phyloP scores from a whole-genome alignment of 2,888 invertebrate species.

The Pheosia tremula region DNA sequence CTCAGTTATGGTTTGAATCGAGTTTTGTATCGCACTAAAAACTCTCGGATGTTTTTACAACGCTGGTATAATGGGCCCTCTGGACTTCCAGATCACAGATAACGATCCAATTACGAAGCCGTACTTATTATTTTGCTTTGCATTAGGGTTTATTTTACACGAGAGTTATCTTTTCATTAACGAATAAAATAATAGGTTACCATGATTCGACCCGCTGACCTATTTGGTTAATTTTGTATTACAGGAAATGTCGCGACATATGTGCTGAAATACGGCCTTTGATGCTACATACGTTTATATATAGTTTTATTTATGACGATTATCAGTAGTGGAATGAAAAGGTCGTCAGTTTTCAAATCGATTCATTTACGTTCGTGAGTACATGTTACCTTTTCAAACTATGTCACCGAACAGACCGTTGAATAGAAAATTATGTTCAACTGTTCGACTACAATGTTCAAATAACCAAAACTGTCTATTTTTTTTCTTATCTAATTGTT shows the following conservation, averaged over 20 bases:
- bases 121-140: neutral
- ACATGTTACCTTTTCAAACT: no score
- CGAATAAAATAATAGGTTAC: slow-evolving; percentile 27
- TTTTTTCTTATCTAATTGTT: no score
- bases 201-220: slow-evolving; percentile 7
- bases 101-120: neutral
- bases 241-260: slow-evolving; percentile 29
- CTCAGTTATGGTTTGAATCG: neutral
- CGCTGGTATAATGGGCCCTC: slow-evolving; percentile 11
- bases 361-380: no score
- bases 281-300: slow-evolving; percentile 18
- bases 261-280: slow-evolving; percentile 31
- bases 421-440: no score
- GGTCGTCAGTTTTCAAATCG: no score
- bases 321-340: neutral
- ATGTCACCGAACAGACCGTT: no score
- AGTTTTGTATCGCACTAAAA: slow-evolving; percentile 1
- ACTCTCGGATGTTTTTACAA: neutral
- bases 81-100: neutral
- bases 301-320: neutral
- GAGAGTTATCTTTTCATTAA: slow-evolving; percentile 4
- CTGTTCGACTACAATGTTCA: no score
- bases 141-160: no score
- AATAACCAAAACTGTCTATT: no score
- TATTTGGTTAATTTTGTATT: slow-evolving; percentile 24